These are phyloP conservation scores for Murina feae DNA, from an alignment of 2,113 vertebrate species.

Conservation along the genomic window DNA sequence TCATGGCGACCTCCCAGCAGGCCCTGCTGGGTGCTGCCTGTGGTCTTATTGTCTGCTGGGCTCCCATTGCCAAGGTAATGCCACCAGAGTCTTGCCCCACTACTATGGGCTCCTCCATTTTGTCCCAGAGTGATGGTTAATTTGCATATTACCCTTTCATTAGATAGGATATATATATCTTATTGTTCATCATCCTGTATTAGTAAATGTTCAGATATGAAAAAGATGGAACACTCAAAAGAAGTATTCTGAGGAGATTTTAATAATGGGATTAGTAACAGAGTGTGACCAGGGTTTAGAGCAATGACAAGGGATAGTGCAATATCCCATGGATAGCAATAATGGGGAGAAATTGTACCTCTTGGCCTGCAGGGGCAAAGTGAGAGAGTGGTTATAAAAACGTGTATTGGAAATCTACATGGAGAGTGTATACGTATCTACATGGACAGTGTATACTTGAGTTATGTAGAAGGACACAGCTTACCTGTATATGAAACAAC, in stretches of 20 bases:
- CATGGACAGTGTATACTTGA: neutral
- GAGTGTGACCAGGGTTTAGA: neutral
- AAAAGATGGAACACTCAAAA: neutral
- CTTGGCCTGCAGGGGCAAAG: neutral
- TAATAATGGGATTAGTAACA: neutral
- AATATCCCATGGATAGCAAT: neutral
- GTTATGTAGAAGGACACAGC: neutral
- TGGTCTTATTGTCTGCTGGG: too few species aligned
- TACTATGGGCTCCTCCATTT: too few species aligned
- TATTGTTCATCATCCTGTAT: neutral
- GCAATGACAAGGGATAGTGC: neutral
- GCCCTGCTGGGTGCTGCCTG: too few species aligned
- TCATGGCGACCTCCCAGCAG: too few species aligned
- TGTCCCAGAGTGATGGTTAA: too few species aligned
- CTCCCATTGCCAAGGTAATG: too few species aligned
- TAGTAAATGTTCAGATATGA: neutral
- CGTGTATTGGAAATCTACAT: neutral
- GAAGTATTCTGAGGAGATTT: neutral
- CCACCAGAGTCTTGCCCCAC: too few species aligned
- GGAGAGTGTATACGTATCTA: neutral
- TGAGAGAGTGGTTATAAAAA: neutral
- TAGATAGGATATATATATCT: neutral
- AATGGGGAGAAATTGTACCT: neutral
- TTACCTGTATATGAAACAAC: neutral
- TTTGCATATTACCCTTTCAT: too few species aligned